These are phyloP conservation scores for Delichon dasypus DNA, from an alignment of 2,797 vertebrate species.

Conservation along the genomic window DNA sequence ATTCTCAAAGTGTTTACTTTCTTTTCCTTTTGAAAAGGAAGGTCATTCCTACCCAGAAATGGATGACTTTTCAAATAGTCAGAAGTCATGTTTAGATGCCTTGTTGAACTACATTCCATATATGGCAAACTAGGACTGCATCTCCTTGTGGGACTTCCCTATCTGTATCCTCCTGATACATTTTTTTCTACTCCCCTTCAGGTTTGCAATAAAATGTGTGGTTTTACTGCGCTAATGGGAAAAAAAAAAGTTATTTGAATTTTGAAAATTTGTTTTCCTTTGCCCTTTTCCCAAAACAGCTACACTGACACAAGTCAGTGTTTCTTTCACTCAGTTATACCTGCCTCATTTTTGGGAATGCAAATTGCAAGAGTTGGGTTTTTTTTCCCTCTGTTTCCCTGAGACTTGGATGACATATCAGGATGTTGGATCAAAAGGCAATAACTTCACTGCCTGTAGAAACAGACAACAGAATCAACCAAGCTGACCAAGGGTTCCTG, in stretches of 20 bases:
- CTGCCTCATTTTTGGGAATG: neutral
- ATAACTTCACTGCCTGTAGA: neutral
- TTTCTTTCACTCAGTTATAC: neutral
- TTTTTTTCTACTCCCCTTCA: neutral
- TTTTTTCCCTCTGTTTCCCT: neutral
- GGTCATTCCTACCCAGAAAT: neutral
- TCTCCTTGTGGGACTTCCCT: neutral
- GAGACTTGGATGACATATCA: neutral
- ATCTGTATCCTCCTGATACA: neutral
- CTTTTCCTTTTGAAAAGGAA: neutral
- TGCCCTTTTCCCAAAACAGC: neutral
- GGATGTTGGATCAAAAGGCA: neutral
- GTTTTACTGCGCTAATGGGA: neutral
- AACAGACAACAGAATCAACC: neutral
- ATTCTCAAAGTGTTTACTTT: neutral
- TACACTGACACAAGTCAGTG: neutral
- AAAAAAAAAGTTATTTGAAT: neutral
- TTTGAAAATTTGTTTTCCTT: neutral
- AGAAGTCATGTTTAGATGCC: neutral
- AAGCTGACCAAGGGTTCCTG: neutral
- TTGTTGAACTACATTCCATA: neutral
- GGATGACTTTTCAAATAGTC: neutral
- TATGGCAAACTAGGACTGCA: neutral
- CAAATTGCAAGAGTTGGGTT: neutral
- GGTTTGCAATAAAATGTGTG: neutral